Percentiles rank a stretch among this genome's conserved stretches.
phyloP scores from a whole-genome alignment of 1,140 invertebrate genomes.

The Nylanderia fulva region DNA sequence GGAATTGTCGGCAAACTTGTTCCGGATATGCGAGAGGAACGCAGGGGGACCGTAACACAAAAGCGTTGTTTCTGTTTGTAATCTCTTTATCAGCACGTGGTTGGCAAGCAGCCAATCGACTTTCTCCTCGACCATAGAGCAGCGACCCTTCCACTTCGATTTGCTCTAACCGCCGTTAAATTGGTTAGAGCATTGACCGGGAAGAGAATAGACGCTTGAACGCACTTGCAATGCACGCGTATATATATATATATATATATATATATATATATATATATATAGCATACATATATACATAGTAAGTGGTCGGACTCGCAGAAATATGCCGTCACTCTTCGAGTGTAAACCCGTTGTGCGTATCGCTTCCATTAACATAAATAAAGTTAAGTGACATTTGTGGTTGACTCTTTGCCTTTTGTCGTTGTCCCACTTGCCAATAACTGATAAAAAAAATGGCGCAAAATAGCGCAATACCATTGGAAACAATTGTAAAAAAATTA shows the following conservation, averaged over 20 bases:
- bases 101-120: slow-evolving; percentile 77
- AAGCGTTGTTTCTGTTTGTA: slow-evolving; percentile 78
- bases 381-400: not conserved
- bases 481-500: not conserved
- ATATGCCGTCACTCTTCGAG: not conserved
- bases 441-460: not conserved
- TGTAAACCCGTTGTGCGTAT: not conserved
- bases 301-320: not conserved
- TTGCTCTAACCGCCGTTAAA: slow-evolving; percentile 30
- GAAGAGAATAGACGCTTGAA: slow-evolving; percentile 27
- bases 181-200: slow-evolving; percentile 57
- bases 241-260: not conserved
- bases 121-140: slow-evolving; percentile 56
- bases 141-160: slow-evolving; percentile 32
- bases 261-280: not conserved
- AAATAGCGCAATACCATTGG: not conserved
- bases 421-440: not conserved
- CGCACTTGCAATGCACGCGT: not conserved
- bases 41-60: slow-evolving; percentile 57
- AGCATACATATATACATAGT: not conserved
- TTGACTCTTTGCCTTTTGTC: not conserved
- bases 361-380: not conserved
- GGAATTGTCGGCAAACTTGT: slow-evolving; percentile 20
- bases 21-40: not conserved
- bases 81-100: slow-evolving; percentile 83